phyloP scores from a whole-genome alignment of 2,888 invertebrate genomes.

The Plusia festucae region DNA sequence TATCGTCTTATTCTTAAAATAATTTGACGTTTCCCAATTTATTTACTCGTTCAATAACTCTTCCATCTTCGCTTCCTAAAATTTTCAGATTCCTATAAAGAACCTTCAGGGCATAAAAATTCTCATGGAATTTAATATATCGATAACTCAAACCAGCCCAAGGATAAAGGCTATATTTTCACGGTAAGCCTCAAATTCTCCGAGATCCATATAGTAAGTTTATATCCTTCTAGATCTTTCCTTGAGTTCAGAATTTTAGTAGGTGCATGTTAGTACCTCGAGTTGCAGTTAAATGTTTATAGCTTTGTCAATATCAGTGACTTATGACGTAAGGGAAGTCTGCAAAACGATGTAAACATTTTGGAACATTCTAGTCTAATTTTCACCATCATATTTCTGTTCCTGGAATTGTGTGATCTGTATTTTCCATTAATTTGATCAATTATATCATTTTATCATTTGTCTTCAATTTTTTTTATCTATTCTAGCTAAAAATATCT shows the following conservation, averaged over 20 bases:
- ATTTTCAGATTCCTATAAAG: too few relatives aligned
- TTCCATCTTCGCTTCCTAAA: too few relatives aligned
- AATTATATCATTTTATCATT: too few relatives aligned
- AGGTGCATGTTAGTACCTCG: not conserved
- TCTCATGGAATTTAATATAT: not conserved
- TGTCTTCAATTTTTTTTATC: too few relatives aligned
- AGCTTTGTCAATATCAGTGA: not conserved
- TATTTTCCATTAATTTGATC: too few relatives aligned
- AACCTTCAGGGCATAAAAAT: too few relatives aligned
- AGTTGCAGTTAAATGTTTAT: not conserved
- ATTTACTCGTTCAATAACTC: too few relatives aligned
- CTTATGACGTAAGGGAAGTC: not conserved
- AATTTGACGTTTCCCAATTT: too few relatives aligned
- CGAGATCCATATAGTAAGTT: not conserved
- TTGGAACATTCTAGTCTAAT: too few relatives aligned
- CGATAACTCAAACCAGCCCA: not conserved
- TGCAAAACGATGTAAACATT: not conserved
- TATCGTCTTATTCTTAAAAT: too few relatives aligned
- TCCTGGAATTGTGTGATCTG: too few relatives aligned
- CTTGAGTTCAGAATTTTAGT: not conserved
- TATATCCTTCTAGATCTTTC: not conserved
- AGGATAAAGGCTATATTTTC: not conserved
- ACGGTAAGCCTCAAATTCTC: not conserved
- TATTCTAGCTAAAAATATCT: too few relatives aligned
- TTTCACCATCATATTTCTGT: not conserved